Evolutionary conservation across 2,113 vertebrate species (phyloP).

Genomic region (Myotis lucifugus): DNA sequence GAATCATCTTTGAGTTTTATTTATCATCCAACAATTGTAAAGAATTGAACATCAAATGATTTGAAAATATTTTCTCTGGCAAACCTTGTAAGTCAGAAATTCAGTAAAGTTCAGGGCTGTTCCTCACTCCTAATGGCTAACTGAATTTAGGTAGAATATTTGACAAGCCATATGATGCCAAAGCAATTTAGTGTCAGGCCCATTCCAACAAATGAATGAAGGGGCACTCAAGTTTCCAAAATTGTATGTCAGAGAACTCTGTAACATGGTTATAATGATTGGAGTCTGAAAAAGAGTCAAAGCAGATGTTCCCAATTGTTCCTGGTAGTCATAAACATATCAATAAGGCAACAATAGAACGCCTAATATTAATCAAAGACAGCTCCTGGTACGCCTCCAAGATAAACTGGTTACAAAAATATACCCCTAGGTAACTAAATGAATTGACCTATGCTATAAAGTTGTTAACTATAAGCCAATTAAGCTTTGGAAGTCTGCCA

Average conservation of each 20-base stretch:
- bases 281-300: background rate
- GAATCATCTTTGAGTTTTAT: background rate
- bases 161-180: background rate
- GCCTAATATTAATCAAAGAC: background rate
- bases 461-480: slow-evolving; percentile 57
- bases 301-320: background rate
- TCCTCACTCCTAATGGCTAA: background rate
- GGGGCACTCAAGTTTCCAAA: background rate
- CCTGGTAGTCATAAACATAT: slow-evolving; percentile 1
- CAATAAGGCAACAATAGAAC: slow-evolving; percentile 13
- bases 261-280: background rate
- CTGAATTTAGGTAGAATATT: slow-evolving; percentile 13
- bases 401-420: slow-evolving; percentile 53
- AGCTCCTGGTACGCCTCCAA: slow-evolving; percentile 35
- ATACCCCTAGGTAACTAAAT: slow-evolving; percentile 40
- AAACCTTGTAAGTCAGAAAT: background rate
- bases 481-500: slow-evolving; percentile 61
- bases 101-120: background rate
- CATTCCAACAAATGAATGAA: background rate
- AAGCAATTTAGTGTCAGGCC: background rate
- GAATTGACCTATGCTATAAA: slow-evolving; percentile 54
- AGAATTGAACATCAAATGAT: background rate
- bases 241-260: background rate
- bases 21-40: background rate
- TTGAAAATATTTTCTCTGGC: slow-evolving; percentile 6